Base-by-base conservation (phyloP, 2,888 invertebrate species). In the Agrilus cyanescens region DNA sequence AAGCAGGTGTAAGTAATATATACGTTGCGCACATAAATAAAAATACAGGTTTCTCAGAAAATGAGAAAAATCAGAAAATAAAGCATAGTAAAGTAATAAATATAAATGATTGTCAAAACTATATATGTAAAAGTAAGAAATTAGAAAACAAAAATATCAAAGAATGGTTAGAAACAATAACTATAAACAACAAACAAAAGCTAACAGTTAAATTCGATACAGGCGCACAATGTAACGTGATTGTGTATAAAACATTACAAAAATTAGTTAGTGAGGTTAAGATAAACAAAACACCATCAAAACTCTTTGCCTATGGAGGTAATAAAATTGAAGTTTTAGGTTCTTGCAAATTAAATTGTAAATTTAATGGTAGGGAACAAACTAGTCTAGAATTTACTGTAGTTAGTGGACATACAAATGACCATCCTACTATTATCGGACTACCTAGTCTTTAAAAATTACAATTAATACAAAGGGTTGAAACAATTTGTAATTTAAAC, bases 161-260 rank as follows among this genome's bases (percentile, higher is more conserved):
- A 13, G 32, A 42, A 14, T 43, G 39, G 43, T 7, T 3, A 25
- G 43, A 43, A 43, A 30, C 12, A 5, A 29, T 43, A 13, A 29
- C 32, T 25, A n/a, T 38, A 5, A 20, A 34, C 12, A 39, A 39
- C 12, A 34, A 33, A 16, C n/a, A n/a, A n/a, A 29, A 37, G 30
- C 18, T 42, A 7, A 37, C 5, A 37, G 31, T 20, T 5, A 38
- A 39, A 15, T 29, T 42, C 31, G 37, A 37, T 13, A 42, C 37
- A 37, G 42, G 42, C 15, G 37, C 42, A 31, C 37, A 31, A 25
- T 37, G 32, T 20, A 37, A 29, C n/a, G 42, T 37, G n/a, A n/a
- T n/a, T n/a, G n/a, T n/a, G n/a, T n/a, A n/a, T n/a, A n/a, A n/a
- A n/a, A n/a, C n/a, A n/a, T n/a, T n/a, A n/a, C n/a, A n/a, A n/a